Base-by-base conservation (phyloP, 2,113 vertebrate genomes). In the Hydrolagus affinis region DNA sequence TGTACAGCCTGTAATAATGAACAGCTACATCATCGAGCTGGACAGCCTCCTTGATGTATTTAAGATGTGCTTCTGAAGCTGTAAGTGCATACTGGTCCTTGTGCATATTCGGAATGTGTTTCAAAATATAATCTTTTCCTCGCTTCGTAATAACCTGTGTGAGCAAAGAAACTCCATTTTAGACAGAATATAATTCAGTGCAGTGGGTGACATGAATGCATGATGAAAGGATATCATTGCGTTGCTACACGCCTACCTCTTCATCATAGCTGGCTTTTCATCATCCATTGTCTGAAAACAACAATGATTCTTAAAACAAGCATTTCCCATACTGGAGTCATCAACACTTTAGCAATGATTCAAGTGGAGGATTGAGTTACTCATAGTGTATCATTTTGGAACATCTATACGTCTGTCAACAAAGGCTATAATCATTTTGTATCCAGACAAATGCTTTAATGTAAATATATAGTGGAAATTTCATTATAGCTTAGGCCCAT, bases 91-190 rank as follows among this genome's bases (percentile, higher is more conserved):
- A 97, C 94, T 99, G 98, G 88, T 99, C 98, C 78, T 97, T 98
- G 95, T 99, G 98, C 96, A 99, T 99, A 91, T 96, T 97, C 0
- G 98, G 98, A 85, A 98, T 96, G 70, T 99, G 97, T 88, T 97
- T 96, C 89, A 99, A 93, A 93, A 99, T 98, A 90, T 99, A 99
- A 30, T 98, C 97, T 57, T 95, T 94, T 77, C 98, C 98, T 30
- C 98, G 92, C 90, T 98, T 99, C 1, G 96, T 91, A n/a, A 99
- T 95, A 88, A 99, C 97, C 98, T 99, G 94, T 57, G 64, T 77
- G 71, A 8, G 86, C 19, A 70, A 7, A 71, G 28, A 64, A 8
- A 12, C 0, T n/a, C 11, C 28, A 70, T 60, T 85, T 85, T 57
- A 57, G 17, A 59, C 57, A 6, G 21, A 85, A n/a, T 70, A 71